Percentiles rank a stretch among this genome's conserved stretches.
Evolutionary conservation across 2,113 vertebrate genomes (phyloP).

Genomic region (Colius striatus): DNA sequence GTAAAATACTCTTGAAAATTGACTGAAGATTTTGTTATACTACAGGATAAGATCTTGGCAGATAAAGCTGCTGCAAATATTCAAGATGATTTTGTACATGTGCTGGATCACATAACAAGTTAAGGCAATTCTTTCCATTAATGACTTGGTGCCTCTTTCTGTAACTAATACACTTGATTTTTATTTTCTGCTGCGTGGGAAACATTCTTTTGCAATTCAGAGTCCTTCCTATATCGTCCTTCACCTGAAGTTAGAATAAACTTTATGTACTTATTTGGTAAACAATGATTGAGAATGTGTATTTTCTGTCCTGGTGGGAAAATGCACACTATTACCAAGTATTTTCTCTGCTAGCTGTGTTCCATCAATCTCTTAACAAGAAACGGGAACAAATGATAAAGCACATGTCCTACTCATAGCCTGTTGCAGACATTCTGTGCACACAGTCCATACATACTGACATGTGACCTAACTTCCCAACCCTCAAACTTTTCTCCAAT

Average conservation of each 20-base stretch:
- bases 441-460: rapidly evolving
- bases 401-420: rapidly evolving
- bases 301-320: background rate
- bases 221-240: background rate
- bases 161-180: background rate
- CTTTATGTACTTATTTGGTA: background rate
- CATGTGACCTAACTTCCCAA: rapidly evolving
- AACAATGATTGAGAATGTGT: background rate
- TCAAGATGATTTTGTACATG: background rate
- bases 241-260: background rate
- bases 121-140: background rate
- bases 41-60: background rate
- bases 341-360: background rate
- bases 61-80: background rate
- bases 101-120: background rate
- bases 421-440: background rate
- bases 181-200: background rate
- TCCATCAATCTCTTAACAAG: background rate
- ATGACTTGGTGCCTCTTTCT: background rate
- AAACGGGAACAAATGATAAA: background rate
- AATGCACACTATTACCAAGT: background rate
- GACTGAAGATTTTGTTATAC: background rate
- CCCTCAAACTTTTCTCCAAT: background rate
- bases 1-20: background rate
- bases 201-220: background rate